A percentile compares a stretch with the other conserved stretches of the same genome.
These are phyloP conservation scores for Chloroceryle amazona DNA, from an alignment of 2,797 vertebrate species.

Conservation along the genomic window DNA sequence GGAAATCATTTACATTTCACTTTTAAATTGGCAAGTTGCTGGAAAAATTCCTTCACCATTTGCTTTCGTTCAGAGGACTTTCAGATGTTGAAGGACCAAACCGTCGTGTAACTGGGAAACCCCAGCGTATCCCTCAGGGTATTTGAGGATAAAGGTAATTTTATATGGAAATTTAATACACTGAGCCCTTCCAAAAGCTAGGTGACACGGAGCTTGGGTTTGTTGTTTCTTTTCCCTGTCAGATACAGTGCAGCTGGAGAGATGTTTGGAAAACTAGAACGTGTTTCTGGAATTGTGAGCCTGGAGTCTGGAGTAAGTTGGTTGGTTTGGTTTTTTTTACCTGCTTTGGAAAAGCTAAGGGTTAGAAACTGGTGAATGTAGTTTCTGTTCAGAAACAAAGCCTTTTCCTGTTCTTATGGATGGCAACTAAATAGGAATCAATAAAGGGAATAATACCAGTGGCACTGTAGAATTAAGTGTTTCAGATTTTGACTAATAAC, in stretches of 20 bases:
- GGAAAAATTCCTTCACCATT: neutral
- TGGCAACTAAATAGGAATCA: neutral
- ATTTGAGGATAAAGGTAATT: neutral
- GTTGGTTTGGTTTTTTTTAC: neutral
- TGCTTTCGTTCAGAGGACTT: neutral
- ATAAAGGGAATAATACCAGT: neutral
- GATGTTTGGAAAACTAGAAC: neutral
- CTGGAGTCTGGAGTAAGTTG: neutral
- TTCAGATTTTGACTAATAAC: neutral
- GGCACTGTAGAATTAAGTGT: neutral
- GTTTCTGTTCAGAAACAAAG: neutral
- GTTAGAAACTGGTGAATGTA: neutral
- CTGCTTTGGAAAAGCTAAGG: neutral
- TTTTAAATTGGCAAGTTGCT: neutral
- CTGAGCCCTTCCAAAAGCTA: neutral
- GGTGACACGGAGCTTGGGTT: neutral
- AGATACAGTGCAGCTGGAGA: neutral
- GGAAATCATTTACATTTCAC: neutral
- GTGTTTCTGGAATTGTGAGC: neutral
- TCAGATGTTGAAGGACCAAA: neutral
- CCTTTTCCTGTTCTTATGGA: neutral
- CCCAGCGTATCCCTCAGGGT: neutral
- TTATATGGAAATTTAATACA: neutral
- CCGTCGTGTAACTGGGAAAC: neutral
- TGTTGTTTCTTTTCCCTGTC: neutral